Conservation (phyloP, 2,888 invertebrate genomes). For the Teinopalpus imperialis region DNA sequence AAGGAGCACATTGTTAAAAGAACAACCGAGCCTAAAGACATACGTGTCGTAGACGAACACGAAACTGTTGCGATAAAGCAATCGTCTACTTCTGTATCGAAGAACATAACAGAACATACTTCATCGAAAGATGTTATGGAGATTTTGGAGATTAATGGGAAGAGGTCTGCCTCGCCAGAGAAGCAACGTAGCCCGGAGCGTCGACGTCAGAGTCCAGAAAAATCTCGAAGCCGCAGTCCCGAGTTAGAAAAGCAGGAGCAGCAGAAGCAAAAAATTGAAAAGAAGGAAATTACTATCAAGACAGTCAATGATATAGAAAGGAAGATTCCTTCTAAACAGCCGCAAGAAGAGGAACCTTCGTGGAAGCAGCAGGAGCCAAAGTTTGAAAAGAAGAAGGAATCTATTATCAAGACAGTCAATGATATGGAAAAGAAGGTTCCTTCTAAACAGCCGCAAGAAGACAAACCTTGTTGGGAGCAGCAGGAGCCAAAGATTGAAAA, state of each 20-base stretch:
- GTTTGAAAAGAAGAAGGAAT: constrained; percentile 53
- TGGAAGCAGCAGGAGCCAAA: constrained; percentile 33
- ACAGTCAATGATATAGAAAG: constrained; percentile 54
- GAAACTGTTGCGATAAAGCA: constrained; percentile 42
- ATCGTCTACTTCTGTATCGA: constrained; percentile 38
- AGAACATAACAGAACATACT: constrained; percentile 49
- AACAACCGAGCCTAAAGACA: neutral
- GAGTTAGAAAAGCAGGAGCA: constrained; percentile 1
- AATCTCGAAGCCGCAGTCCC: constrained; percentile 18
- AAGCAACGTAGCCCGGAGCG: constrained; percentile 44
- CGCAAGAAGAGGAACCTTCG: too few species aligned
- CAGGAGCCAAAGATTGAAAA: constrained; percentile 42
- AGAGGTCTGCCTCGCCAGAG: constrained; percentile 59
- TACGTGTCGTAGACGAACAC: constrained; percentile 30
- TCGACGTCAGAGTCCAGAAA: constrained; percentile 21
- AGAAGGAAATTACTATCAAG: constrained; percentile 57
- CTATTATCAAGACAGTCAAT: constrained; percentile 54
- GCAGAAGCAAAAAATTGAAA: constrained; percentile 41
- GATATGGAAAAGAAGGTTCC: too few species aligned
- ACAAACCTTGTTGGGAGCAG: neutral
- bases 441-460: too few species aligned
- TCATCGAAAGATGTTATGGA: constrained; percentile 61
- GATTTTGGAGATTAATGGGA: constrained; percentile 51
- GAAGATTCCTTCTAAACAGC: too few species aligned
- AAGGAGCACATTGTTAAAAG: constrained; percentile 30